Conservation (phyloP, 2,113 vertebrate genomes). For the Gavialis gangeticus region DNA sequence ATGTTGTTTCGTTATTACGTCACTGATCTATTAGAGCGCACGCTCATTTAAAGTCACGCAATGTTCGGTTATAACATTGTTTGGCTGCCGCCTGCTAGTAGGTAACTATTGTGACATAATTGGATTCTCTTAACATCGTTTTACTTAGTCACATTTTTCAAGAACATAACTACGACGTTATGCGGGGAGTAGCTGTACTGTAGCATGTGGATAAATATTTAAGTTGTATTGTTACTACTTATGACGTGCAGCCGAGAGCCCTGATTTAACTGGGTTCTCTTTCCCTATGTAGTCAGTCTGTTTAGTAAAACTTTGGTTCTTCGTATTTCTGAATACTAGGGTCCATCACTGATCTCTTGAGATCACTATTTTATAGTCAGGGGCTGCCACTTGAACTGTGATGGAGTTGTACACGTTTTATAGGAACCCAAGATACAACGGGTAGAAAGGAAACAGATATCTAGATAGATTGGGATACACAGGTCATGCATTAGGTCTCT, state of each 20-base stretch:
- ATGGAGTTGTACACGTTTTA: not conserved
- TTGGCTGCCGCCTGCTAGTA: no score
- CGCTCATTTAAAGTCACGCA: no score
- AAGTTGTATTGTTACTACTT: not conserved
- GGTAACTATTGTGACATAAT: no score
- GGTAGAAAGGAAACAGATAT: not conserved
- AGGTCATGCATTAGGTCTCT: not conserved
- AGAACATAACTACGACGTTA: no score
- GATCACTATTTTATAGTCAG: not conserved
- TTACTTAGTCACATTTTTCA: no score
- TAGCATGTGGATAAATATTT: not conserved
- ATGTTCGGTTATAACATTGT: no score
- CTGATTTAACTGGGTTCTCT: not conserved
- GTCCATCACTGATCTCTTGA: not conserved
- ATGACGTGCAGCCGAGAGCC: not conserved
- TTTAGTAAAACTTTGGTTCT: not conserved
- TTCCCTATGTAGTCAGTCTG: not conserved
- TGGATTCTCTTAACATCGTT: no score
- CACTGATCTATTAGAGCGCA: no score
- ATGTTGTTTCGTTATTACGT: no score
- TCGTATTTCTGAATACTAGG: not conserved
- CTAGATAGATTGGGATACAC: not conserved
- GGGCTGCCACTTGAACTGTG: not conserved
- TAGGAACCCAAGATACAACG: not conserved
- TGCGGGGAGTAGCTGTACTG: not conserved